Evolutionary conservation across 2,113 vertebrate species (phyloP).

Genomic region (Holacanthus passer): DNA sequence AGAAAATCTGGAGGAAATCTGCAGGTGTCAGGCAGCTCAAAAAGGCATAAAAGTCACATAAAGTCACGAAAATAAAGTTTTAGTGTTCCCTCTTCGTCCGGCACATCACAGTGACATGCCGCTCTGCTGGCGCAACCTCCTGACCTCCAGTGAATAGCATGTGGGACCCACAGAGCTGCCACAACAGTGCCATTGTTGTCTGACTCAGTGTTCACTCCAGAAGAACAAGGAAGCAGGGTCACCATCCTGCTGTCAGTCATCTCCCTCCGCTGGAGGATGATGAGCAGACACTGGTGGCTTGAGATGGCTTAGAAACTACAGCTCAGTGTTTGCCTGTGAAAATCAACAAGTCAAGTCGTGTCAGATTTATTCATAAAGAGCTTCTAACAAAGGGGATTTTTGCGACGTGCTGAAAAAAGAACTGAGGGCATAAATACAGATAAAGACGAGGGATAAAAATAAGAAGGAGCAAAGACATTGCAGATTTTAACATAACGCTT

Average conservation of each 20-base stretch:
- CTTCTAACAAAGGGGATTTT: constrained; percentile 9
- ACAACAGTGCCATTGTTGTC: constrained; percentile 52
- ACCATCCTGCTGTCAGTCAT: constrained; percentile 68
- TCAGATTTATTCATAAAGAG: constrained; percentile 35
- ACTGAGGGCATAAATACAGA: constrained; percentile 30
- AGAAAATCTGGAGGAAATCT: constrained; percentile 2
- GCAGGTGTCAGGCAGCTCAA: neutral
- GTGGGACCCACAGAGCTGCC: constrained; percentile 59
- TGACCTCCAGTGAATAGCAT: constrained; percentile 58
- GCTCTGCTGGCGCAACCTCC: constrained; percentile 29
- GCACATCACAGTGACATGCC: constrained; percentile 53
- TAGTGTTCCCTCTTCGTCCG: constrained; percentile 17
- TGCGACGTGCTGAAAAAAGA: neutral
- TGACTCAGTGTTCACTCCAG: constrained; percentile 60
- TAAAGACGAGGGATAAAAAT: constrained; percentile 33
- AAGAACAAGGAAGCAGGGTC: constrained; percentile 63
- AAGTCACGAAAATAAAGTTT: constrained; percentile 58
- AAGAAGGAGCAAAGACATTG: constrained; percentile 3
- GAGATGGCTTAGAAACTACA: constrained; percentile 36
- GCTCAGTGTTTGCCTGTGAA: constrained; percentile 41
- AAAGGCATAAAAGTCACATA: constrained; percentile 23
- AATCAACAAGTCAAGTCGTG: constrained; percentile 45
- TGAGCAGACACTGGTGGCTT: constrained; percentile 50
- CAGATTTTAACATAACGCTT: neutral
- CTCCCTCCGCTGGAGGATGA: constrained; percentile 41